These are phyloP conservation scores for Carabus problematicus DNA, from an alignment of 2,888 invertebrate species.

Conservation along the genomic window DNA sequence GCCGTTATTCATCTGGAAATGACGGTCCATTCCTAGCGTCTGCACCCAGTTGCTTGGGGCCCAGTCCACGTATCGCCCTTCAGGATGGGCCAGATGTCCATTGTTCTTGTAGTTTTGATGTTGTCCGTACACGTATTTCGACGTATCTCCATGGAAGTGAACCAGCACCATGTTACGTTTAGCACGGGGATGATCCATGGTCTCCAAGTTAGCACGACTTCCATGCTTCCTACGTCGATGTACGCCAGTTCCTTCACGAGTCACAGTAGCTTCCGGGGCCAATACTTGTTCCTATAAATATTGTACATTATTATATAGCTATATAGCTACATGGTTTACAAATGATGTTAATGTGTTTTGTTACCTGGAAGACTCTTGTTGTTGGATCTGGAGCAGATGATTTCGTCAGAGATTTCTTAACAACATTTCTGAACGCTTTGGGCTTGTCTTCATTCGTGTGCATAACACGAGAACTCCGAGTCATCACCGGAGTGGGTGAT, in stretches of 20 bases:
- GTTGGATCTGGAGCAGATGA: conserved; percentile 31
- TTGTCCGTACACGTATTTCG: conserved; percentile 63
- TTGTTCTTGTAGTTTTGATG: conserved; percentile 71
- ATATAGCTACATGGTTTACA: neutral
- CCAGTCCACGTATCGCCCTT: conserved; percentile 73
- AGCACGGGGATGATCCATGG: conserved; percentile 44
- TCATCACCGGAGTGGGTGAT: conserved; percentile 45
- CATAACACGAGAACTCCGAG: conserved; percentile 53
- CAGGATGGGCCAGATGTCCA: conserved; percentile 69
- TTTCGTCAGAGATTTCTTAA: conserved; percentile 46
- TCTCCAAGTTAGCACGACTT: conserved; percentile 46
- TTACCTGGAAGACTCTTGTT: neutral
- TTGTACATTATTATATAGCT: neutral
- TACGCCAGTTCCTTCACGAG: conserved; percentile 10
- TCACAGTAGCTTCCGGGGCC: conserved; percentile 36
- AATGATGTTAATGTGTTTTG: neutral
- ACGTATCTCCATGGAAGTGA: conserved; percentile 70
- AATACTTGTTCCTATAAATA: conserved; percentile 36
- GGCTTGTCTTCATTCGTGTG: conserved; percentile 50
- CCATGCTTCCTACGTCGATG: conserved; percentile 45
- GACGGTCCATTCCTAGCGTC: conserved; percentile 66
- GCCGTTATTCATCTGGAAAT: conserved; percentile 69
- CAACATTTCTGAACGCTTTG: conserved; percentile 48
- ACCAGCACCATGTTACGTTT: conserved; percentile 61
- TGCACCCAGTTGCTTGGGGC: conserved; percentile 69